Evolutionary conservation across 2,797 vertebrate species (phyloP).

Genomic region (Morelia viridis): DNA sequence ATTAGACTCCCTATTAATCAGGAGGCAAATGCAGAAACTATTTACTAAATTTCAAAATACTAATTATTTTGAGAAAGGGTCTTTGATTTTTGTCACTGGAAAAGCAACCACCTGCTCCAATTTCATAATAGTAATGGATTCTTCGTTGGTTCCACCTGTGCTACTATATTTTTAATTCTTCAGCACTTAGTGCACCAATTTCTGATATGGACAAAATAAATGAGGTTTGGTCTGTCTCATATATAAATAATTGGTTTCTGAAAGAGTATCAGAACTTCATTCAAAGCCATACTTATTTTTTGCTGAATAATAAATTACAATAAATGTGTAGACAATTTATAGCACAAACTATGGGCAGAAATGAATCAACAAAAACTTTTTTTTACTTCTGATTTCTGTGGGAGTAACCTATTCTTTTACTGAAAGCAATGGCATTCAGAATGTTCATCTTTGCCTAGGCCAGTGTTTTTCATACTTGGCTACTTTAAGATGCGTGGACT

Average conservation of each 20-base stretch:
- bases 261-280: neutral
- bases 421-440: neutral
- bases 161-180: slow-evolving; percentile 26
- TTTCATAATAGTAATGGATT: slow-evolving; percentile 12
- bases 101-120: slow-evolving; percentile 49
- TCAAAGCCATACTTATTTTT: neutral
- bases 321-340: neutral
- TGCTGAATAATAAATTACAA: neutral
- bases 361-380: neutral
- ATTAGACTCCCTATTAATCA: neutral
- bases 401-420: neutral
- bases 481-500: neutral
- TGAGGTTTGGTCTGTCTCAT: neutral
- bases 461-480: neutral
- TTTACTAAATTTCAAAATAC: no score
- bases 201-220: neutral
- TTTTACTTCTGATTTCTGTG: neutral
- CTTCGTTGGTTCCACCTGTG: slow-evolving; percentile 41
- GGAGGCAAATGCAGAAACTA: neutral
- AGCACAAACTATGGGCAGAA: neutral
- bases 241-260: neutral
- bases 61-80: neutral
- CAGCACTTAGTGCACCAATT: neutral
- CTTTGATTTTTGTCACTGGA: slow-evolving; percentile 12
- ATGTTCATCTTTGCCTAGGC: neutral